These are phyloP conservation scores for Hucho hucho DNA, from an alignment of 2,113 vertebrate genomes.

Conservation along the genomic window DNA sequence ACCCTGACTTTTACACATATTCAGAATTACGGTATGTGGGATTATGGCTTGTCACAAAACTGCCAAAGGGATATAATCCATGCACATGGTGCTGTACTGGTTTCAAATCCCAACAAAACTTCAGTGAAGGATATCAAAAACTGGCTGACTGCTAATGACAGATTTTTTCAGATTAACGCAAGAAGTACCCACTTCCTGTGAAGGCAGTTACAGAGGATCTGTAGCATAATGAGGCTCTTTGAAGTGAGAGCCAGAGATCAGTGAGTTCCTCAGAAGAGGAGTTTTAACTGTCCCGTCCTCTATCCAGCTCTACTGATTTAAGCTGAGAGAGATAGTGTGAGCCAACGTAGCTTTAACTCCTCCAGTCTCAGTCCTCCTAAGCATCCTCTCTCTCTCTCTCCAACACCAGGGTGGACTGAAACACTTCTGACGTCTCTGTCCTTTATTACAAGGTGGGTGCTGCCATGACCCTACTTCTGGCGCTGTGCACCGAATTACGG, in stretches of 20 bases:
- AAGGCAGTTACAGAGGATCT: neutral
- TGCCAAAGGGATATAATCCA: neutral
- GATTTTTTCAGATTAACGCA: conserved; percentile 22
- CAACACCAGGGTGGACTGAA: too few species aligned
- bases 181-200: conserved; percentile 20
- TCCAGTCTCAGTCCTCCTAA: too few species aligned
- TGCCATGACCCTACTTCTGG: too few species aligned
- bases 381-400: too few species aligned
- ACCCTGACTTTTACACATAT: too few species aligned
- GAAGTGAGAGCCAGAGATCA: conserved; percentile 15
- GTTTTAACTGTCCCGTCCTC: neutral
- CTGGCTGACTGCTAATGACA: conserved; percentile 5
- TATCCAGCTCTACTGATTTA: neutral
- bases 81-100: neutral
- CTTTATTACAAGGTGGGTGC: too few species aligned
- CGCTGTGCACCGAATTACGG: too few species aligned
- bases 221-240: conserved; percentile 37
- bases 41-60: neutral
- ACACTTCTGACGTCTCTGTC: too few species aligned
- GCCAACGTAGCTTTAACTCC: too few species aligned
- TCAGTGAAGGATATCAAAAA: conserved; percentile 6
- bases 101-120: conserved; percentile 5
- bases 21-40: too few species aligned
- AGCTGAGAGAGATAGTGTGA: too few species aligned
- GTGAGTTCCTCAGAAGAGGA: neutral